These are phyloP conservation scores for Odontesthes bonariensis DNA, from an alignment of 2,113 vertebrate genomes.

Conservation along the genomic window DNA sequence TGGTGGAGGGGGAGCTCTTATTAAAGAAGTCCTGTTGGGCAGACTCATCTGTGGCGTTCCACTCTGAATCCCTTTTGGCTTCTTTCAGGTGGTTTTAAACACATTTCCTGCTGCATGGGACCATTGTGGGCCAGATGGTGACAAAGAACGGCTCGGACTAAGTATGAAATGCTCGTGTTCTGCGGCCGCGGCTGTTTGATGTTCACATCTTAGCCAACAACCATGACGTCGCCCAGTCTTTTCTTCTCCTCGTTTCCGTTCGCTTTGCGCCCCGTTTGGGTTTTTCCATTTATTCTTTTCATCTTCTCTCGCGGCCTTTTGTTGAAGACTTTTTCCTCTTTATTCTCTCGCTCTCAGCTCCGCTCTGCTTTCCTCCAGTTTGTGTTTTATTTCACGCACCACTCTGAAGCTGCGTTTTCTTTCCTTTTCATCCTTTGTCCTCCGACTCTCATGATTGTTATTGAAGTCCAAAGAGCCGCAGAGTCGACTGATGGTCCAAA, in stretches of 20 bases:
- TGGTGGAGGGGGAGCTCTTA: background rate
- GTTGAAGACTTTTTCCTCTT: background rate
- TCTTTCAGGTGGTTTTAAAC: conserved; percentile 25
- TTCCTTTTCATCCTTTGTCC: background rate
- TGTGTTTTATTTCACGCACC: too few species aligned
- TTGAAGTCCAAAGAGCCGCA: too few species aligned
- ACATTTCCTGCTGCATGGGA: conserved; percentile 2
- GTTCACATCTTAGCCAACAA: conserved; percentile 16
- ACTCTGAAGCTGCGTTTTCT: background rate
- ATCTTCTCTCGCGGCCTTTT: background rate
- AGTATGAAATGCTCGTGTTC: conserved; percentile 1
- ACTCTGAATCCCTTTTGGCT: conserved; percentile 25
- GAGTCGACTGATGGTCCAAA: too few species aligned
- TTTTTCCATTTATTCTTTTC: conserved; percentile 15
- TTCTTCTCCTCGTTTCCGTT: background rate
- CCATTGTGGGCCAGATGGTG: background rate
- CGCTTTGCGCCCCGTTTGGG: background rate
- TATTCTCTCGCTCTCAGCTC: background rate
- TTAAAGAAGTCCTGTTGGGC: background rate
- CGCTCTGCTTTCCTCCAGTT: background rate
- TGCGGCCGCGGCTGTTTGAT: conserved; percentile 35
- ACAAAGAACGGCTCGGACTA: conserved; percentile 24
- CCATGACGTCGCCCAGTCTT: background rate
- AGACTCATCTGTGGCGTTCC: background rate
- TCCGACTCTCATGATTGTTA: too few species aligned